Base-by-base conservation (phyloP, 2,888 invertebrate species). In the Muschampia plurimacula region DNA sequence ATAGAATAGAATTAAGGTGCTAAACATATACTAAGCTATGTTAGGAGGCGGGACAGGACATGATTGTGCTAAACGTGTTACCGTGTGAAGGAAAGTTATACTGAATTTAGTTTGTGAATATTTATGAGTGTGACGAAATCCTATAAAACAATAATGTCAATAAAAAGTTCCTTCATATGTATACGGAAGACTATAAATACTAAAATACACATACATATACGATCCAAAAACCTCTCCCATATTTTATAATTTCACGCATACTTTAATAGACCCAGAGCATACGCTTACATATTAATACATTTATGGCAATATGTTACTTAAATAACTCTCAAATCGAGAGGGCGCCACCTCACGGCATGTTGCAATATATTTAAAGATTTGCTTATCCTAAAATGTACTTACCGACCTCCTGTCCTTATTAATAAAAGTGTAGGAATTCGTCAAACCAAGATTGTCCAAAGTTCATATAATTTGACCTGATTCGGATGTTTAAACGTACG, bases 11-110 rank as follows among this genome's bases (percentile, higher is more conserved):
- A 44, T 86, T 82, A 87, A 78, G 70, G 75, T 75, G 75, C 77
- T 77, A 76, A 72, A 75, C 74, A 72, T 75, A 74, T 60, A 76
- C 76, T 77, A 80, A 90, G 91, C 91, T 85, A 84, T 84, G 89
- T 90, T 91, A 90, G 88, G 89, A 87, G 82, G 86, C 83, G 81
- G 90, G 86, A 81, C 72, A 84, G 77, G 81, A 81, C 77, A 85
- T 90, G 92, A 91, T 88, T 91, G 93, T 93, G 93, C 93, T 90
- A 91, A 87, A 84, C 85, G 77, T 84, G 79, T 74, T 78, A 78
- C 77, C 84, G 87, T 84, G 92, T 91, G 91, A 92, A 92, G 90
- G 89, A 89, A 87, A 85, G 85, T 86, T 85, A 74, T 73, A 72
- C 62, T 68, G n/a, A 74, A 67, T 67, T 57, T 55, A 55, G 55